Evolutionary conservation across 2,113 vertebrate genomes (phyloP), one percentile per base, ranked within the genome.

Genomic region (Anguilla rostrata): DNA sequence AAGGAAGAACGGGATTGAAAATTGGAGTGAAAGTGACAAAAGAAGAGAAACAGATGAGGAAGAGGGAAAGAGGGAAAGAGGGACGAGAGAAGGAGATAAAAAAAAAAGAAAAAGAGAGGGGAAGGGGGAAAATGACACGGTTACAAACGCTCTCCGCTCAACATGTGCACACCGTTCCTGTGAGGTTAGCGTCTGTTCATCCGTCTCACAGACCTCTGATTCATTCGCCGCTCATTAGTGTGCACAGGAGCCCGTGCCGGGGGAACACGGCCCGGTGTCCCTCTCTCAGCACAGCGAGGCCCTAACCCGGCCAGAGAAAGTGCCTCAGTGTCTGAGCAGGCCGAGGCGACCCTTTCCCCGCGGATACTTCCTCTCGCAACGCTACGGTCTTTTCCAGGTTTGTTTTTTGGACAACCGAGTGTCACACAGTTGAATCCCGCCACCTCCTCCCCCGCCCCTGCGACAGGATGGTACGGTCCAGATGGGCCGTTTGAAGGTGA

Each of bases 401-500:
- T 75, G 26, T 14, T 3, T n/a, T n/a, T 75, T 34, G 26, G 26
- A 75, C n/a, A 3, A 3, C 8, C n/a, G 8, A 75, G 34, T 75
- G 71, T 75, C 34, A 34, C 63, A 34, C 63, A 34, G 1, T 34
- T n/a, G n/a, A 34, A 75, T 2, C 26, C 63, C 20, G 1, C 63
- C 26, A 1, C 26, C 22, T 26, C 63, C 63, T 16, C 63, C 63
- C 63, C 71, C 29, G 5, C n/a, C 26, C n/a, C 29, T 9, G 22
- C 26, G 22, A 3, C 14, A 34, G n/a, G n/a, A 75, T 75, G 81
- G 41, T n/a, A 26, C 46, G 81, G 16, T 43, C 41, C 81, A 82
- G 41, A n/a, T 49, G 22, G 81, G 40, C 81, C 40, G 4, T 82
- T 82, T 43, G 41, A 82, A 43, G 81, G 81, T 82, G 81, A 82